A percentile compares a stretch with the other conserved stretches of the same genome.
Conservation (phyloP, 1,140 invertebrate species). For the Hylaeus anthracinus region DNA sequence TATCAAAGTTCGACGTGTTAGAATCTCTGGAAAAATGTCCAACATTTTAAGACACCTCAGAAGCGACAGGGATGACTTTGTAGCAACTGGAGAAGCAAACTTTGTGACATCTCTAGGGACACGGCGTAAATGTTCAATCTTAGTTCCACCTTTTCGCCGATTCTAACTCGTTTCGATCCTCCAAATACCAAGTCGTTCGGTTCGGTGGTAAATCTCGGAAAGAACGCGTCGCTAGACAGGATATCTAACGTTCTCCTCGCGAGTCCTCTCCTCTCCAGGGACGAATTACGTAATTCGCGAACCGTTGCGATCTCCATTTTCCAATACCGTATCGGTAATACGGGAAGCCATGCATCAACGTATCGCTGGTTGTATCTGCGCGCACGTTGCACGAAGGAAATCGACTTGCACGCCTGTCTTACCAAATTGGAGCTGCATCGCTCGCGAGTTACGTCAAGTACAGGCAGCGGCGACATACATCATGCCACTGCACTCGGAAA, state of each 20-base stretch:
- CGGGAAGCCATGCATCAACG: conserved; percentile 39
- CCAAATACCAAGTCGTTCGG: neutral
- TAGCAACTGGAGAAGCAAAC: no score
- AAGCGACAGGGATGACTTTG: no score
- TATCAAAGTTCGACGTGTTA: no score
- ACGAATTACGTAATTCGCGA: conserved; percentile 2
- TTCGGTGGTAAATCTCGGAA: neutral
- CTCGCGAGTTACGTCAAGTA: conserved; percentile 5
- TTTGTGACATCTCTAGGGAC: no score
- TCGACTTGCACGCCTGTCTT: conserved; percentile 49
- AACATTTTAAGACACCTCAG: no score
- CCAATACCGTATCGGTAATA: conserved; percentile 17
- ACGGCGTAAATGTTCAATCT: no score
- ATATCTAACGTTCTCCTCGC: neutral
- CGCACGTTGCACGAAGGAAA: conserved; percentile 35
- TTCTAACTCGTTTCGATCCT: neutral
- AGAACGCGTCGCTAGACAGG: neutral
- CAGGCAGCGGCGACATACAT: conserved; percentile 12
- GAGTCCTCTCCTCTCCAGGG: neutral
- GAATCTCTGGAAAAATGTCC: no score
- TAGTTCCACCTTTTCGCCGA: no score
- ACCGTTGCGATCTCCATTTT: conserved; percentile 6
- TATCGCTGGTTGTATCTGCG: conserved; percentile 22
- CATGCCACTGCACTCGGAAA: conserved; percentile 1
- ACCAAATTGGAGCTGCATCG: conserved; percentile 26